Conservation (phyloP, 2,113 vertebrate genomes). For the Lichenostomus cassidix region DNA sequence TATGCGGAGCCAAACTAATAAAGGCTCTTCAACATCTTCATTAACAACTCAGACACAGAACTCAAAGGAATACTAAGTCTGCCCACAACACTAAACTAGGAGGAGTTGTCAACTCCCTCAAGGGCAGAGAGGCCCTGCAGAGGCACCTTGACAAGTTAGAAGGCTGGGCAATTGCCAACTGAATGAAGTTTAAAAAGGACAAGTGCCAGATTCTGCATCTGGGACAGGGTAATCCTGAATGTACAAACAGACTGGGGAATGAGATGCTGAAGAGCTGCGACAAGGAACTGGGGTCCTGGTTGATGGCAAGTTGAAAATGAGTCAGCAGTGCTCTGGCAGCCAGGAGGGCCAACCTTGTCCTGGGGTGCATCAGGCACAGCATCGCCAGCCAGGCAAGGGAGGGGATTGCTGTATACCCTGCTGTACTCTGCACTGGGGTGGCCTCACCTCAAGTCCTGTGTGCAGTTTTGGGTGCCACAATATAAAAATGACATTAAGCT, state of each 20-base stretch:
- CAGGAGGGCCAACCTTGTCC: rapidly evolving
- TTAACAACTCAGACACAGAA: background rate
- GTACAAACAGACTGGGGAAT: background rate
- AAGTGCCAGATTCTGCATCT: background rate
- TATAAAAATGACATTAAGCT: background rate
- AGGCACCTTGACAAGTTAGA: background rate
- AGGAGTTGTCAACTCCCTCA: background rate
- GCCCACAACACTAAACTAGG: background rate
- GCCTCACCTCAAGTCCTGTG: background rate
- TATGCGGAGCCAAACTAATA: background rate
- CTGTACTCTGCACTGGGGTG: background rate
- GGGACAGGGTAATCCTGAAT: background rate
- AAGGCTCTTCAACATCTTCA: background rate
- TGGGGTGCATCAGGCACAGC: background rate
- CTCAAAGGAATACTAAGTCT: background rate
- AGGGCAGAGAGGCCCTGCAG: background rate
- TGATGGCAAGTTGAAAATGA: rapidly evolving
- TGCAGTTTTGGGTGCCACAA: background rate
- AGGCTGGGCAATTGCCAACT: background rate
- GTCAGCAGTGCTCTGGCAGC: background rate
- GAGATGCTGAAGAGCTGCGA: background rate
- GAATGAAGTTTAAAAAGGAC: background rate
- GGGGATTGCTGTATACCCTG: rapidly evolving
- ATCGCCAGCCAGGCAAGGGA: rapidly evolving
- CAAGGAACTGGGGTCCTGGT: background rate